Evolutionary conservation across 2,797 vertebrate species (phyloP).

Genomic region (Onychomys torridus): DNA sequence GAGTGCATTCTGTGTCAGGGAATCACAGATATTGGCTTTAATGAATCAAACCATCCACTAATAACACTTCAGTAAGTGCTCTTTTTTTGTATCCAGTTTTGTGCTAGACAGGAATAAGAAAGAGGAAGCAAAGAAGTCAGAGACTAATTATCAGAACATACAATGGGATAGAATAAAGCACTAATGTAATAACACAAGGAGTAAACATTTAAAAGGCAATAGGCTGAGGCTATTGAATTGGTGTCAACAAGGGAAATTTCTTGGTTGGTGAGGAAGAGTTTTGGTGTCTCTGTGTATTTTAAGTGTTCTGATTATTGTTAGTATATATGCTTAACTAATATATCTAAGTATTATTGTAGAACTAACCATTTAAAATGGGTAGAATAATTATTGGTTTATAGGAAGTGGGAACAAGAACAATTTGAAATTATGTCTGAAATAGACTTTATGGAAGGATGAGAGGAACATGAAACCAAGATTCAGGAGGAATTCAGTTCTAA

Average conservation of each 20-base stretch:
- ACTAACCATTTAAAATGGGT: slow-evolving; percentile 8
- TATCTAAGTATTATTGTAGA: slow-evolving; percentile 52
- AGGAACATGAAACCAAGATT: background rate
- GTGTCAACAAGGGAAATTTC: slow-evolving; percentile 16
- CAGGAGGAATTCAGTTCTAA: slow-evolving; percentile 35
- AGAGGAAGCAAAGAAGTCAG: slow-evolving; percentile 47
- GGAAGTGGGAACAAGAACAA: background rate
- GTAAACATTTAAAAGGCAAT: slow-evolving; percentile 54
- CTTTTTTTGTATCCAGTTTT: slow-evolving; percentile 62
- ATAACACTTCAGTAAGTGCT: slow-evolving; percentile 53
- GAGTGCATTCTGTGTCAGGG: slow-evolving; percentile 41
- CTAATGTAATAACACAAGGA: slow-evolving; percentile 23
- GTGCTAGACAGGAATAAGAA: slow-evolving; percentile 36
- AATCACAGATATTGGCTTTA: slow-evolving; percentile 51
- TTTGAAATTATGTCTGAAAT: slow-evolving; percentile 42
- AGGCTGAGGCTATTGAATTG: slow-evolving; percentile 23
- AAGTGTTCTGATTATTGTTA: background rate
- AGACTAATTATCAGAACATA: background rate
- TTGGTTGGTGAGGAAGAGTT: background rate
- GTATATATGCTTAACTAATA: background rate
- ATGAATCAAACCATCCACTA: slow-evolving; percentile 60
- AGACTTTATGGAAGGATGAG: slow-evolving; percentile 4
- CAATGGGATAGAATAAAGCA: slow-evolving; percentile 36
- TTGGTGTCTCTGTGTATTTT: background rate
- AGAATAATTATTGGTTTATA: slow-evolving; percentile 30